These are phyloP conservation scores for Epistrophe grossulariae DNA, from an alignment of 2,888 invertebrate genomes.

Conservation along the genomic window DNA sequence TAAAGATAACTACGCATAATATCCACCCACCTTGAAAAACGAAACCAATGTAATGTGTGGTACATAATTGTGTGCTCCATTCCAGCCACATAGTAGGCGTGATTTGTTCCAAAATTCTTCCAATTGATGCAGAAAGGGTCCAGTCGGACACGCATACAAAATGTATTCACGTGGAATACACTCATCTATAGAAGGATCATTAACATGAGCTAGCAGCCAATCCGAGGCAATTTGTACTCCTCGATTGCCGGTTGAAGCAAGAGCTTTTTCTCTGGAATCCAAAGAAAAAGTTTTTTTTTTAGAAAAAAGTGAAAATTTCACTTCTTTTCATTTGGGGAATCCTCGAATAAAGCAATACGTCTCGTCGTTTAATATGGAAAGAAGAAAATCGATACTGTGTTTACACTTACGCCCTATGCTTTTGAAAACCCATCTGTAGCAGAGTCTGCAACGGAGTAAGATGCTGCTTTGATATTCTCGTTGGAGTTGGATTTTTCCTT, in stretches of 20 bases:
- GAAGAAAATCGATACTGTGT: slow-evolving; percentile 69
- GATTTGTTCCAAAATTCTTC: slow-evolving; percentile 92
- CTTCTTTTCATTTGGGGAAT: background rate
- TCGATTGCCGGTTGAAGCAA: slow-evolving; percentile 94
- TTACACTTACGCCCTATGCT: slow-evolving; percentile 92
- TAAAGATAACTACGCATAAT: background rate
- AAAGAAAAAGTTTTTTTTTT: background rate
- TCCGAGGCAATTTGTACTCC: slow-evolving; percentile 95
- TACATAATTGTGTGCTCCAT: slow-evolving; percentile 94
- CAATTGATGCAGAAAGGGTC: slow-evolving; percentile 87
- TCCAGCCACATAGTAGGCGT: slow-evolving; percentile 90
- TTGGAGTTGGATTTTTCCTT: slow-evolving; percentile 89
- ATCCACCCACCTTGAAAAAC: slow-evolving; percentile 90
- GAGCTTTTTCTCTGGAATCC: slow-evolving; percentile 90
- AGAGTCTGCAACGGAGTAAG: slow-evolving; percentile 92
- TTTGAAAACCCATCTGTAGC: slow-evolving; percentile 94
- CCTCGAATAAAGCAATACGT: background rate
- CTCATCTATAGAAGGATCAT: slow-evolving; percentile 92
- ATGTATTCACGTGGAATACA: slow-evolving; percentile 93
- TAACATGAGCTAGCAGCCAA: slow-evolving; percentile 95
- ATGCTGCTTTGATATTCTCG: slow-evolving; percentile 89
- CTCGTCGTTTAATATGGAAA: slow-evolving; percentile 22
- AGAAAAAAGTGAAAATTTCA: background rate
- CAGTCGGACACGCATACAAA: slow-evolving; percentile 93
- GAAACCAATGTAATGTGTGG: slow-evolving; percentile 96